Percentiles rank a stretch among this genome's conserved stretches.
These are phyloP conservation scores for Panthera leo DNA, from an alignment of 2,113 vertebrate species.

Conservation along the genomic window DNA sequence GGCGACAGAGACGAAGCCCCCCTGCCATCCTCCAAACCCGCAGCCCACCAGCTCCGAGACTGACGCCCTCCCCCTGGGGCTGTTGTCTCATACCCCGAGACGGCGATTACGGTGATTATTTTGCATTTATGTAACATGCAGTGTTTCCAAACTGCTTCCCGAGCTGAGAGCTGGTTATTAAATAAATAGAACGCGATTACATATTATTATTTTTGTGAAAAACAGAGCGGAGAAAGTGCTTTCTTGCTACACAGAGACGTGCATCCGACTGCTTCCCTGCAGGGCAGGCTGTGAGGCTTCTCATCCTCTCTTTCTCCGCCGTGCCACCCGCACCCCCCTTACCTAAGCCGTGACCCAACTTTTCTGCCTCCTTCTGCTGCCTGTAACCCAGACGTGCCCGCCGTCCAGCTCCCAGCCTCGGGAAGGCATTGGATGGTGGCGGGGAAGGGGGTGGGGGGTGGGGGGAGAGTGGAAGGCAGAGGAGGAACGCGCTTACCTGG, in stretches of 20 bases:
- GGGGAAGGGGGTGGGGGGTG: background rate
- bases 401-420: conserved; percentile 4
- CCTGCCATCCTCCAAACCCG: background rate
- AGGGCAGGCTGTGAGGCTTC: conserved; percentile 44
- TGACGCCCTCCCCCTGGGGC: conserved; percentile 62
- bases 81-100: conserved; percentile 55
- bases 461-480: background rate
- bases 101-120: conserved; percentile 65
- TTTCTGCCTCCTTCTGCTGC: conserved; percentile 48
- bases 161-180: conserved; percentile 70
- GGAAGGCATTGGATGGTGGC: background rate
- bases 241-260: conserved; percentile 34
- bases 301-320: background rate
- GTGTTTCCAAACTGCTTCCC: conserved; percentile 77
- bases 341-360: conserved; percentile 69
- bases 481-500: conserved; percentile 81
- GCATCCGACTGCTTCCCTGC: conserved; percentile 53
- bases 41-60: conserved; percentile 51
- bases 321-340: background rate
- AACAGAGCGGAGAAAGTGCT: conserved; percentile 71
- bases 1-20: background rate
- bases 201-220: conserved; percentile 63
- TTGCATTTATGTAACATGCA: conserved; percentile 73
- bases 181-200: conserved; percentile 71
- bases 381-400: conserved; percentile 28